phyloP scores from a whole-genome alignment of 2,888 invertebrate genomes.

The Podotricha telesiphe region DNA sequence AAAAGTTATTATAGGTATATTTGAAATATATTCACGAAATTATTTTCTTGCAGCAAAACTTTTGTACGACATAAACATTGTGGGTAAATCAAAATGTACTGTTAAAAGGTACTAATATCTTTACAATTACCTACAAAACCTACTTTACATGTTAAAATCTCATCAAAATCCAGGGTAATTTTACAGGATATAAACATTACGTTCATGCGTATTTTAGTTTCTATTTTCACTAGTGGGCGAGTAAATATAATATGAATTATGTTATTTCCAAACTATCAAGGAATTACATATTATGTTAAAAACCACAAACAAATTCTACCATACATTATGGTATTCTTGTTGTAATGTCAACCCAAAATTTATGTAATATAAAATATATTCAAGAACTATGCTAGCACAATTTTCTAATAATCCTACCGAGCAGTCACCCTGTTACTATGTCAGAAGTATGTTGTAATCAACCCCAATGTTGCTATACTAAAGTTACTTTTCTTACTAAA shows the following conservation, averaged over 20 bases:
- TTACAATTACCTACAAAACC: slow-evolving; percentile 43
- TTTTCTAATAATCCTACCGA: slow-evolving; percentile 48
- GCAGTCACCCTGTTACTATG: slow-evolving; percentile 48
- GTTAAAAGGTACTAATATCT: slow-evolving; percentile 35
- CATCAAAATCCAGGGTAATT: slow-evolving; percentile 40
- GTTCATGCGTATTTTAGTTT: slow-evolving; percentile 45
- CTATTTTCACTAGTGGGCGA: slow-evolving; percentile 39
- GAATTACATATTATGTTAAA: slow-evolving; percentile 36
- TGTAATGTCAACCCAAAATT: slow-evolving; percentile 37
- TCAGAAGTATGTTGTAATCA: slow-evolving; percentile 43
- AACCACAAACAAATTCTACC: slow-evolving; percentile 43
- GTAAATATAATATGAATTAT: slow-evolving; percentile 38
- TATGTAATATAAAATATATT: slow-evolving; percentile 34
- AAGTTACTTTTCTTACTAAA: slow-evolving; percentile 38
- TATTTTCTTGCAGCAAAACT: background rate
- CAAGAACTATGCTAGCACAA: slow-evolving; percentile 45
- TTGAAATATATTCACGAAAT: too few species aligned
- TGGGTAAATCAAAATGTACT: slow-evolving; percentile 29
- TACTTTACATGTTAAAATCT: slow-evolving; percentile 43
- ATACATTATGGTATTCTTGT: slow-evolving; percentile 44
- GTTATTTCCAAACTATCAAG: slow-evolving; percentile 39
- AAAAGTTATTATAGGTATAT: background rate
- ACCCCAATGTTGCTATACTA: slow-evolving; percentile 44
- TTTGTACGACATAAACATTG: slow-evolving; percentile 30
- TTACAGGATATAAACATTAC: slow-evolving; percentile 43